These are phyloP conservation scores for Phasianus colchicus DNA, from an alignment of 2,113 vertebrate genomes.

Conservation along the genomic window DNA sequence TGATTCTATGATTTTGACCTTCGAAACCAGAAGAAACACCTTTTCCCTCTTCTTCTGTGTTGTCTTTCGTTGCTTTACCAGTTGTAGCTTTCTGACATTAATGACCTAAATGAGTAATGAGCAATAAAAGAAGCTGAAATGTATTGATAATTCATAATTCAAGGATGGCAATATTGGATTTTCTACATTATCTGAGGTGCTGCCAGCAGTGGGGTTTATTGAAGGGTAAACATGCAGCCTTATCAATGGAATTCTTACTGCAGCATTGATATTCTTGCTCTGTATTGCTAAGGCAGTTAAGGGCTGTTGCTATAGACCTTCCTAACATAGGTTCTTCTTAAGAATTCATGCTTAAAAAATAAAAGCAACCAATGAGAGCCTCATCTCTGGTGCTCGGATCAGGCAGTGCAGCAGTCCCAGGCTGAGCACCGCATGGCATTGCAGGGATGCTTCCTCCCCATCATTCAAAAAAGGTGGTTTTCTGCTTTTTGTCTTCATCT, in stretches of 20 bases:
- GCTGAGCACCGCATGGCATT: not conserved
- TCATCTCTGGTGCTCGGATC: too few relatives aligned
- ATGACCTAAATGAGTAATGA: not conserved
- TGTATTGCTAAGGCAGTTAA: not conserved
- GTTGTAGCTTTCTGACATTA: not conserved
- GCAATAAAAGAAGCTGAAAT: not conserved
- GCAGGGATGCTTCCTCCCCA: not conserved
- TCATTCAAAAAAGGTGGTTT: not conserved
- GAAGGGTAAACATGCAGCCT: not conserved
- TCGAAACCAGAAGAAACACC: too few relatives aligned
- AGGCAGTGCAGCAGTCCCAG: too few relatives aligned
- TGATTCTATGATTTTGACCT: too few relatives aligned
- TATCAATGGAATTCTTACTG: not conserved
- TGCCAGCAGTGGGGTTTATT: not conserved
- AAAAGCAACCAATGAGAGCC: too few relatives aligned
- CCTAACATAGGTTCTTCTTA: not conserved
- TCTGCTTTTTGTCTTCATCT: not conserved
- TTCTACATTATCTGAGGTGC: not conserved
- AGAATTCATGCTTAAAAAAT: rapidly evolving
- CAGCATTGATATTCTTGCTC: not conserved
- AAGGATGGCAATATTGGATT: not conserved
- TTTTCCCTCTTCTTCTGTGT: too few relatives aligned
- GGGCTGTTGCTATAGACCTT: not conserved
- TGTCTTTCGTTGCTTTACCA: not conserved
- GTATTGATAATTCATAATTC: not conserved